A percentile compares a stretch with the other conserved stretches of the same genome.
phyloP scores from a whole-genome alignment of 2,113 vertebrate genomes.

The Rynchops niger region DNA sequence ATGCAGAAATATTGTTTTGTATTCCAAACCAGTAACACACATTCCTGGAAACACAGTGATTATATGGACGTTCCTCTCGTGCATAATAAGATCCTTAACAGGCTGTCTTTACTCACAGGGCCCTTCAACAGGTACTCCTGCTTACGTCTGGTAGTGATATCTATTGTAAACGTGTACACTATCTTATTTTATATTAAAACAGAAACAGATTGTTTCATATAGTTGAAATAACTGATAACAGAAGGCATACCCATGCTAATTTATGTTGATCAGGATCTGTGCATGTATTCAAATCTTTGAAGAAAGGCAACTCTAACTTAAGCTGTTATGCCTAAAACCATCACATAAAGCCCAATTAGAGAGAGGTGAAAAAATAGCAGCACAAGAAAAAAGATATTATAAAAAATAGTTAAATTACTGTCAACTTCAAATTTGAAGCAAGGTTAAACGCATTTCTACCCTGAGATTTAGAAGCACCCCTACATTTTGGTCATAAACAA shows the following conservation, averaged over 20 bases:
- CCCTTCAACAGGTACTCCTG: constrained; percentile 56
- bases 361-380: background rate
- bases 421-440: background rate
- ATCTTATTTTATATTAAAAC: constrained; percentile 50
- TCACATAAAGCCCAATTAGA: background rate
- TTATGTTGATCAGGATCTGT: constrained; percentile 62
- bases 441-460: background rate
- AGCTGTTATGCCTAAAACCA: constrained; percentile 40
- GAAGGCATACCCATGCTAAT: constrained; percentile 61
- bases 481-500: background rate
- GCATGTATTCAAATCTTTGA: constrained; percentile 33
- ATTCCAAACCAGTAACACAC: background rate
- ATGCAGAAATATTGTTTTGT: background rate
- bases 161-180: constrained; percentile 38
- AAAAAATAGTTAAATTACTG: background rate
- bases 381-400: background rate
- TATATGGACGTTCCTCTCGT: background rate
- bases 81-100: constrained; percentile 39
- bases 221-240: constrained; percentile 64
- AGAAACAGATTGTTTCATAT: constrained; percentile 67
- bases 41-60: background rate
- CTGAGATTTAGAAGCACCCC: background rate
- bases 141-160: constrained; percentile 37
- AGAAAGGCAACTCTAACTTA: constrained; percentile 32
- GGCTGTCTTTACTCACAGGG: constrained; percentile 64